Evolutionary conservation across 2,888 invertebrate species (phyloP).

Genomic region (Megalurothrips usitatus): DNA sequence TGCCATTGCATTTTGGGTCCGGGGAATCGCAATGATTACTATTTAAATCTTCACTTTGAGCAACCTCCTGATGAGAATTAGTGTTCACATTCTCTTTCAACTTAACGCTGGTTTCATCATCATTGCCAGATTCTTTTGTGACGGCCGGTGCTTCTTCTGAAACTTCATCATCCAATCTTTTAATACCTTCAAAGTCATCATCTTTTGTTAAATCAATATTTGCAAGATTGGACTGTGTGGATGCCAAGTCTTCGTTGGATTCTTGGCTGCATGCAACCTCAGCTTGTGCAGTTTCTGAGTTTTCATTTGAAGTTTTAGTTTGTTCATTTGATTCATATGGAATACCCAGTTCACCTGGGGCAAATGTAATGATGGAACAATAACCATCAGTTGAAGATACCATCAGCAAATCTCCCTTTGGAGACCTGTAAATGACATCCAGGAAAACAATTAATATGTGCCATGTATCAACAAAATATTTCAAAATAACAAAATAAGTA

Average conservation of each 20-base stretch:
- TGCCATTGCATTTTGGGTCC: neutral
- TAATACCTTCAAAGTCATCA: slow-evolving; percentile 11
- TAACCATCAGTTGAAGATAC: slow-evolving; percentile 88
- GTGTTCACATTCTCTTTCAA: neutral
- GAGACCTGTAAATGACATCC: slow-evolving; percentile 53
- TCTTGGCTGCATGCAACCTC: neutral
- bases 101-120: neutral
- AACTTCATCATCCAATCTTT: slow-evolving; percentile 31
- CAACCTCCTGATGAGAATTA: neutral
- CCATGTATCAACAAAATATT: neutral
- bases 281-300: slow-evolving; percentile 31
- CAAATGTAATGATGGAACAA: slow-evolving; percentile 77
- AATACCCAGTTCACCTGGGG: slow-evolving; percentile 64
- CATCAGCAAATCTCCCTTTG: slow-evolving; percentile 68
- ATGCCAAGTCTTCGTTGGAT: neutral
- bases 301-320: slow-evolving; percentile 20
- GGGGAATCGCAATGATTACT: neutral
- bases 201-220: neutral
- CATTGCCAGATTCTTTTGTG: slow-evolving; percentile 41
- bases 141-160: slow-evolving; percentile 43
- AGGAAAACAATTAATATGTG: slow-evolving; percentile 4
- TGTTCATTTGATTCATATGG: slow-evolving; percentile 40
- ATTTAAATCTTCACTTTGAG: neutral
- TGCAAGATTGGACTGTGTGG: neutral
- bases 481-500: slow-evolving; percentile 40